Evolutionary conservation across 92 coral and sea anemone genomes (phyloP), one percentile per base, ranked within the genome.

Genomic region (Paramuricea clavata): DNA sequence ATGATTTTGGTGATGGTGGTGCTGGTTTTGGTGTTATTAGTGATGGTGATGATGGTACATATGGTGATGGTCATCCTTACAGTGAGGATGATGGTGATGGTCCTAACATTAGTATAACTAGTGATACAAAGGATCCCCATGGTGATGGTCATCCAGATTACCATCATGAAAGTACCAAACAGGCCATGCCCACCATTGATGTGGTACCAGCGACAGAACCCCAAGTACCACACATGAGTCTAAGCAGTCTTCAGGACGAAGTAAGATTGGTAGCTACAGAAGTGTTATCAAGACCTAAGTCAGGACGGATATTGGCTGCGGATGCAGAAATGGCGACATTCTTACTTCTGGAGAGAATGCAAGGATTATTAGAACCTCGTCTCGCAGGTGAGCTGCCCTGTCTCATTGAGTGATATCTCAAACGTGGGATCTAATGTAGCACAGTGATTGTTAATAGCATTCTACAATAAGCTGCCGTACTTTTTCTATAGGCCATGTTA

Each of bases 261-360:
- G 99, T 94, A n/a, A 92, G 91, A 3, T 82, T 83, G 67, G 99
- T 97, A 10, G 99, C 97, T 19, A 84, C 87, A 5, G 93, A 83
- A 84, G 95, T 97, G 12, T 77, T 97, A 44, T 87, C 92, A 54
- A 93, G 99, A 11, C 99, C 99, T 16, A 91, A 93, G 83, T 97
- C 99, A 3, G 99, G 99, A 19, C 87, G 92, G 62, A 88, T 84
- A 7, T 93, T 97, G 64, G 76, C 92, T 78, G 91, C 92, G 12
- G 99, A 97, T 87, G 97, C 94, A 17, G 89, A 88, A 56, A 89
- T 88, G 32, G 99, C 99, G 9, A 79, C 90, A 49, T 92, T 87
- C n/a, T 91, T 97, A 94, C 95, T 98, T 93, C 93, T 98, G 22
- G 95, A 93, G 61, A 91, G 97, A 43, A 90, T 97, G 23, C 76